phyloP scores from a whole-genome alignment of 2,888 invertebrate genomes.

The Lumbricus terrestris region DNA sequence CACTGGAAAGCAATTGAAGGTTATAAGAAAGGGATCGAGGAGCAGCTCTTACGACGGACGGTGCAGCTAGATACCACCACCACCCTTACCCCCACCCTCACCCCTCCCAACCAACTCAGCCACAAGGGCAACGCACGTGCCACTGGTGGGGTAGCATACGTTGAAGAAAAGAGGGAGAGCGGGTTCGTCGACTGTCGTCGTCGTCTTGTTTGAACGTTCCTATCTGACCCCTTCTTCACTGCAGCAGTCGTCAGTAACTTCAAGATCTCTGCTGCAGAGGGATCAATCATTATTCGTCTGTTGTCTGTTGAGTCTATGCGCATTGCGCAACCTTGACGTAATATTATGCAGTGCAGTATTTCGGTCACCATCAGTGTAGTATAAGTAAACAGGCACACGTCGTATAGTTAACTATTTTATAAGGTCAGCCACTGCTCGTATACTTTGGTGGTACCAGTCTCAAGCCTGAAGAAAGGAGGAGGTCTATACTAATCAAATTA shows the following conservation, averaged over 20 bases:
- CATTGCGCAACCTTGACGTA: too few species aligned
- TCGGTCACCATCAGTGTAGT: neutral
- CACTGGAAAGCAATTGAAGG: neutral
- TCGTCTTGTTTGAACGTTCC: conserved; percentile 3
- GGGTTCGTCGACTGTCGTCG: neutral
- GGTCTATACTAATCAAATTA: too few species aligned
- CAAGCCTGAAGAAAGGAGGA: too few species aligned
- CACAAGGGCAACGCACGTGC: neutral
- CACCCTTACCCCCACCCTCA: too few species aligned
- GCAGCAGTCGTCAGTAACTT: neutral
- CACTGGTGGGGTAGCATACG: conserved; percentile 3
- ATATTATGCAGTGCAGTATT: neutral
- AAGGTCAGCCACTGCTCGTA: too few species aligned
- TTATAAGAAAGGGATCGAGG: neutral
- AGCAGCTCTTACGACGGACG: neutral
- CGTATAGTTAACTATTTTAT: too few species aligned
- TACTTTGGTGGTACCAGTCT: too few species aligned
- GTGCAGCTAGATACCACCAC: neutral
- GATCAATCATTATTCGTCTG: neutral
- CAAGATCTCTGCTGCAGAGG: neutral
- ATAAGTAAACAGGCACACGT: neutral
- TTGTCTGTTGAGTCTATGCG: too few species aligned
- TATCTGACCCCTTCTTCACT: neutral
- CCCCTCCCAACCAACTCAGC: neutral
- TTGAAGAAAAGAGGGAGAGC: neutral